These are phyloP conservation scores for Brachionus angularis DNA, from an alignment of 1,140 invertebrate species.

Conservation along the genomic window DNA sequence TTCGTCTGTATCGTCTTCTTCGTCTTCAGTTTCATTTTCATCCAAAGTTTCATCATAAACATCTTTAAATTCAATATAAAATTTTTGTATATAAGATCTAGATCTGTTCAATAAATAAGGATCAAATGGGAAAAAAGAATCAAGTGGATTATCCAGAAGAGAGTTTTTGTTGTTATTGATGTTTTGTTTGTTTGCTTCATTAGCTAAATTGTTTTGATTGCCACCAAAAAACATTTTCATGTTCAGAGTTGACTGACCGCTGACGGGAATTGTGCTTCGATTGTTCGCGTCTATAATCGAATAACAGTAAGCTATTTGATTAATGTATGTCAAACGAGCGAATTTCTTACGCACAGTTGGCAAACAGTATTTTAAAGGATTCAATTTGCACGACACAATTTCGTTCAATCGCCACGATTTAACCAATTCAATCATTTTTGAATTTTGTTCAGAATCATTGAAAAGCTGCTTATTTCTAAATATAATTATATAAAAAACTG, in stretches of 20 bases:
- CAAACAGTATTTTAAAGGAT: conserved; percentile 75
- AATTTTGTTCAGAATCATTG: conserved; percentile 58
- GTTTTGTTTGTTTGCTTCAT: not conserved
- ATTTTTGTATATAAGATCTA: conserved; percentile 36
- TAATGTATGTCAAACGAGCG: conserved; percentile 72
- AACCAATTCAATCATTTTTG: conserved; percentile 20
- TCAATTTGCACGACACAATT: conserved; percentile 75
- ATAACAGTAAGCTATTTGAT: conserved; percentile 86
- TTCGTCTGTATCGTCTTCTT: conserved; percentile 20
- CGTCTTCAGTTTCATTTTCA: conserved; percentile 20
- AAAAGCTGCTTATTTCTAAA: conserved; percentile 79
- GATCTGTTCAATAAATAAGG: conserved; percentile 68
- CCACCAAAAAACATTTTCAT: conserved; percentile 50
- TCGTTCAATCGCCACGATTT: conserved; percentile 59
- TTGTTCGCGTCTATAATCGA: conserved; percentile 79
- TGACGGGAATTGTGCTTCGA: conserved; percentile 64
- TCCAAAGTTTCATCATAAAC: conserved; percentile 45
- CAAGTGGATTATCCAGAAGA: conserved; percentile 60
- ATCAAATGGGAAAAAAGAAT: conserved; percentile 76
- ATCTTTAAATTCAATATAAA: conserved; percentile 33
- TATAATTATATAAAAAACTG: conserved; percentile 80
- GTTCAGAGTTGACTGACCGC: conserved; percentile 22
- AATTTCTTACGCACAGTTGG: conserved; percentile 74
- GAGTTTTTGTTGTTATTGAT: conserved; percentile 46
- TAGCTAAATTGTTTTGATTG: not conserved